Evolutionary conservation across 2,797 vertebrate genomes (phyloP), one percentile per base, ranked within the genome.

Genomic region (Sebastes umbrosus): DNA sequence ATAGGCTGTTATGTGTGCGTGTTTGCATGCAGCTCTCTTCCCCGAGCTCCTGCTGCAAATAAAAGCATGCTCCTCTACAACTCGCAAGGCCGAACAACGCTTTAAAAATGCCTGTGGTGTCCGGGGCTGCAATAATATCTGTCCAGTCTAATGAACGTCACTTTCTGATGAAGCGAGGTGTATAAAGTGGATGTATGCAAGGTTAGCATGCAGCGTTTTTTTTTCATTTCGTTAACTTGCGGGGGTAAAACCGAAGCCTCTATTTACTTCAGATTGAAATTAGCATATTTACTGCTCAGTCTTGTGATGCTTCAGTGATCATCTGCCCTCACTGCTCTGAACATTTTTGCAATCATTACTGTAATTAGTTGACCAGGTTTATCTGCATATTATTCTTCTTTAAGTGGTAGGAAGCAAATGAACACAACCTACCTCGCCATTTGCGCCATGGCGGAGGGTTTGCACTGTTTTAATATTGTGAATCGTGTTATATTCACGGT

Each of bases 321-420:
- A 86, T 90, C 75, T 83, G 76, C 85, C 82, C 16, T 22, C 73
- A 22, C 65, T 2, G 60, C 81, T 69, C 58, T 22, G 79, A 87
- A 83, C 82, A 81, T 85, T 90, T 90, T 84, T 79, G 76, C 84
- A 85, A 67, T 90, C 87, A 86, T 93, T 90, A 89, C 80, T 82
- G 67, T 87, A 85, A 93, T 93, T 91, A 91, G 75, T 70, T 80
- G 82, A 86, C 80, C 69, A 73, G 74, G 78, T 86, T 92, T 80
- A 82, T 91, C 85, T 84, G 83, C 84, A 82, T 85, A 75, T 88
- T 84, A 60, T 89, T 87, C 65, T 80, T 27, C 71, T 87, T 16
- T 82, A 78, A 89, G 73, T 83, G 69, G 60, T 67, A 20, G 16
- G 72, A 65, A 69, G 60, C 32, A 32, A 77, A 55, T 32, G 13